These are phyloP conservation scores for Enteromius mattozi DNA, from an alignment of 2,797 vertebrate genomes.

Conservation along the genomic window DNA sequence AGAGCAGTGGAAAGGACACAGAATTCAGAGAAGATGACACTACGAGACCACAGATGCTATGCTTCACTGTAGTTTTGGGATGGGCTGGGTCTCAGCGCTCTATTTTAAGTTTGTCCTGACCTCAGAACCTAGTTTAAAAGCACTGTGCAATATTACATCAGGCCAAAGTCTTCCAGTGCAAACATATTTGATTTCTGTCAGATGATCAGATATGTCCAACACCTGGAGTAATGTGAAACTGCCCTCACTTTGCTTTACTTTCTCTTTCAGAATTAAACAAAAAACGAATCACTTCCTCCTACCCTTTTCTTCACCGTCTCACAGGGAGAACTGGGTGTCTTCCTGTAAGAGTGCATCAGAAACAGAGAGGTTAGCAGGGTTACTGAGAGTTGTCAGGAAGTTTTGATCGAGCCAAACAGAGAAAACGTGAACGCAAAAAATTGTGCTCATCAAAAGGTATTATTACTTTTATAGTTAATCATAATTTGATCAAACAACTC, in stretches of 20 bases:
- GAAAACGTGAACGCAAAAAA: neutral
- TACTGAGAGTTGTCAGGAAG: neutral
- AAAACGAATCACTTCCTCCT: neutral
- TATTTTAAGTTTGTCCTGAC: slow-evolving; percentile 49
- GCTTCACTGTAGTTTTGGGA: slow-evolving; percentile 50
- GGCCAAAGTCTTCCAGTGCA: slow-evolving; percentile 2
- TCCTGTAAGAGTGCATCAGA: neutral
- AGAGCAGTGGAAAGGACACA: neutral
- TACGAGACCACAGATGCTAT: slow-evolving; percentile 41
- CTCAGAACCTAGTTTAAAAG: slow-evolving; percentile 43
- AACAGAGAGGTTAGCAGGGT: slow-evolving; percentile 11
- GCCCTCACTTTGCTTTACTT: neutral
- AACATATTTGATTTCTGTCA: slow-evolving; percentile 12
- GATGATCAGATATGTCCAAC: neutral
- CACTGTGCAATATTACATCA: slow-evolving; percentile 29
- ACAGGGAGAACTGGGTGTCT: neutral
- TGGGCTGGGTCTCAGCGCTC: slow-evolving; percentile 36
- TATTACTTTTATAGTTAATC: neutral
- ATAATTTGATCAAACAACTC: neutral
- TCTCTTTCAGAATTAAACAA: neutral
- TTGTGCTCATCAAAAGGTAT: neutral
- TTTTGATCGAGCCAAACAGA: slow-evolving; percentile 5
- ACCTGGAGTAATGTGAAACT: neutral
- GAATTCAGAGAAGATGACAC: slow-evolving; percentile 43
- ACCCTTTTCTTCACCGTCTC: neutral